phyloP scores from a whole-genome alignment of 2,113 vertebrate genomes.

The Petrocephalus zakoni region DNA sequence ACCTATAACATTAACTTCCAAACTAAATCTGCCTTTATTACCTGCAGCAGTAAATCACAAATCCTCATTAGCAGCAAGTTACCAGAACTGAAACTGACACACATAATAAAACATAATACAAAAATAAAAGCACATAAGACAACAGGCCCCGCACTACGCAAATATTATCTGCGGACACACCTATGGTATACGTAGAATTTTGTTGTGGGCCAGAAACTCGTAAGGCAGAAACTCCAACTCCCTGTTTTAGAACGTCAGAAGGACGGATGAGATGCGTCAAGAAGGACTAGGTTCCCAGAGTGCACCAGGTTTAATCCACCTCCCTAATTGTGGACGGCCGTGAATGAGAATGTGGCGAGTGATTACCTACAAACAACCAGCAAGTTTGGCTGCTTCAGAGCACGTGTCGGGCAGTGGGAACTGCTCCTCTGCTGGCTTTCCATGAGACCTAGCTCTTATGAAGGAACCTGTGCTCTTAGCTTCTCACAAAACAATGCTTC shows the following conservation, averaged over 20 bases:
- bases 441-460: not conserved
- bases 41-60: not conserved
- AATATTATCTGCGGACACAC: not conserved
- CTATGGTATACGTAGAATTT: not conserved
- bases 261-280: not conserved
- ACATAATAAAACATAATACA: not conserved
- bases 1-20: not conserved
- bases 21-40: not conserved
- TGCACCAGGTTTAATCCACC: not conserved
- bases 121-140: not conserved
- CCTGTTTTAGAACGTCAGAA: not conserved
- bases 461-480: not conserved
- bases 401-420: not conserved
- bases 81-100: not conserved
- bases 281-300: not conserved
- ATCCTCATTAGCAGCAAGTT: not conserved
- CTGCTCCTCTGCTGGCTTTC: not conserved
- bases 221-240: not conserved
- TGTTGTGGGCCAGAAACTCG: not conserved
- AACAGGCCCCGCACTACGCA: not conserved
- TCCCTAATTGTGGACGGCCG: not conserved
- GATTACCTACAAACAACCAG: not conserved
- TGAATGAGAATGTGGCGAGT: not conserved
- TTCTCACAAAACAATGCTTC: not conserved
- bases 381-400: not conserved